Evolutionary conservation across 2,797 vertebrate genomes (phyloP).

Genomic region (Pachyuromys duprasi): DNA sequence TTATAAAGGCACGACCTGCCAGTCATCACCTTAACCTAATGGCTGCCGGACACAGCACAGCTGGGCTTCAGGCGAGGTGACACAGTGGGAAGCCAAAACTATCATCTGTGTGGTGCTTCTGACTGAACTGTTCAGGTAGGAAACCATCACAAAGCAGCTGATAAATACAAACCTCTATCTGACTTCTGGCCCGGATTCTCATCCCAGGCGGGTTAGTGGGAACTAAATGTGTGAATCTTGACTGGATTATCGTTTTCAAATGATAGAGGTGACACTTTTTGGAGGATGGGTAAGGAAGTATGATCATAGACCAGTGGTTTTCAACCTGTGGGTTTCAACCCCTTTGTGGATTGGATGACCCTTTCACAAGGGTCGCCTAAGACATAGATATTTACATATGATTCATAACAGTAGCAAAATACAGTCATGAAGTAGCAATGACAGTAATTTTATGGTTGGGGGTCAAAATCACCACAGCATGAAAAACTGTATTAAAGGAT

Average conservation of each 20-base stretch:
- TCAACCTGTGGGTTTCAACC: neutral
- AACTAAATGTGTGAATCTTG: neutral
- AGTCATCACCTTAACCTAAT: neutral
- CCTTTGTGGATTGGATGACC: neutral
- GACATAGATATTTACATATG: neutral
- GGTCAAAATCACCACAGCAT: neutral
- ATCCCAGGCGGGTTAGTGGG: too few species aligned
- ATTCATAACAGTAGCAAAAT: neutral
- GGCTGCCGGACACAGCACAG: neutral
- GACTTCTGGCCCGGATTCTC: neutral
- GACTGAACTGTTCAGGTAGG: neutral
- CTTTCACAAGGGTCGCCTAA: neutral
- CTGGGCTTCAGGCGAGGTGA: neutral
- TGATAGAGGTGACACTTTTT: neutral
- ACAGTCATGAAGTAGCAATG: neutral
- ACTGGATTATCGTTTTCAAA: neutral
- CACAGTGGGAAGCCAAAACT: neutral
- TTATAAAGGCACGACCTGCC: neutral
- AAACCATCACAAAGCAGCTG: neutral
- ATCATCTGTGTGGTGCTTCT: neutral
- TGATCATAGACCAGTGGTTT: neutral
- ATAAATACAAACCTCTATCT: neutral
- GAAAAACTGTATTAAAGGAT: neutral
- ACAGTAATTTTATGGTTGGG: neutral
- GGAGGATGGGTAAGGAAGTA: neutral